Evolutionary conservation across 2,888 invertebrate species (phyloP), one percentile per base, ranked within the genome.

Genomic region (Yponomeuta sedellus): DNA sequence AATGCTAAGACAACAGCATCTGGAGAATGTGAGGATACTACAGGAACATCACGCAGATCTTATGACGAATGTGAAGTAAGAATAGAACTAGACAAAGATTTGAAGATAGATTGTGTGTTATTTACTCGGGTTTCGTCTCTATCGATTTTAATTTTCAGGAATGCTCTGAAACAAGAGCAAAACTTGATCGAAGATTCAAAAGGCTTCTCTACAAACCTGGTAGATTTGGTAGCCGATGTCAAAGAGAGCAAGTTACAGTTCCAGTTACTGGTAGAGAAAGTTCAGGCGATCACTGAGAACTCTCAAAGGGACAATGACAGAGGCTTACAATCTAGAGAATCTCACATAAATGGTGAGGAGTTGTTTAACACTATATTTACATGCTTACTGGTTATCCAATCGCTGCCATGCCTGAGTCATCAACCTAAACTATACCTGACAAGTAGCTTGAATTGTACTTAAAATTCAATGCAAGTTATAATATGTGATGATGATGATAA

Each of bases 1-100:
- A 72, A 81, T 85, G 77, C 71, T 89, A 12, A 76, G 88, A 56
- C 81, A 86, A 34, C 91, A 91, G 66, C 92, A 93, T 77, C 78
- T 88, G 68, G 91, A 90, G 20, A 89, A 88, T 70, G 72, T 88
- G 20, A 84, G 71, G 68, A 77, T 86, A 10, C 72, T 92, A 58
- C 92, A 91, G 65, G 90, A 91, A 71, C 91, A 92, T 68, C 93
- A 93, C 71, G 81, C 84, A 0, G 82, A 88, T 0, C 83, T 93
- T 34, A 88, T 93, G 77, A 93, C 93, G 66, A 93, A 93, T 78
- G 86, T 94, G 1, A 93, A 85, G 92, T 91, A 71, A 77, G 80
- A 34, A 34, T 61, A 69, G 16, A 6, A 16, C 16, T 52, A 16
- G 44, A 52, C 8, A 16, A 12, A 52, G 44, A 1, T 52, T 52